Conservation (phyloP, 2,888 invertebrate species). For the Trichopoda pennipes region DNA sequence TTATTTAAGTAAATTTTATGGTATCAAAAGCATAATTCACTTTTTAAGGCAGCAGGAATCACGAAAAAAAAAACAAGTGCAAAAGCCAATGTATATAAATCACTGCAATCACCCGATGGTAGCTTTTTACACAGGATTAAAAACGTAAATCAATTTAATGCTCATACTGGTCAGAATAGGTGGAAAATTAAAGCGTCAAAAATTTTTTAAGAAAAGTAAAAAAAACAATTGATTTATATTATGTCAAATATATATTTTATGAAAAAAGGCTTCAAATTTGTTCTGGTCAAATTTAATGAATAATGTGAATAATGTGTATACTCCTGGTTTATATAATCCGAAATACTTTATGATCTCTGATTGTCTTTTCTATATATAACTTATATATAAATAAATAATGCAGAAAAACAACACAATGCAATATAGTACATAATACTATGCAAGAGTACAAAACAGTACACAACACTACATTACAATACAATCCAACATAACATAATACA, state of each 20-base stretch:
- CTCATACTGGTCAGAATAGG: slow-evolving; percentile 51
- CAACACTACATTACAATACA: too few species aligned
- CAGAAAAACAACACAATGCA: too few species aligned
- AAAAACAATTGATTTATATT: slow-evolving; percentile 7
- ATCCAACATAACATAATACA: too few species aligned
- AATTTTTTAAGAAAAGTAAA: not conserved
- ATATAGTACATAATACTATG: too few species aligned
- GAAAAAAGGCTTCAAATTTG: not conserved
- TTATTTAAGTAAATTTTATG: slow-evolving; percentile 37
- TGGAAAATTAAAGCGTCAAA: not conserved
- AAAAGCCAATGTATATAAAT: slow-evolving; percentile 49
- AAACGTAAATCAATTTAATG: slow-evolving; percentile 60
- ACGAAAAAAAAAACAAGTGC: not conserved
- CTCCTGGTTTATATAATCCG: too few species aligned
- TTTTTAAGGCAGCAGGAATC: slow-evolving; percentile 5
- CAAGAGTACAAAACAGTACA: too few species aligned
- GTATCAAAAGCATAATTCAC: slow-evolving; percentile 12
- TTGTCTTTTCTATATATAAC: too few species aligned
- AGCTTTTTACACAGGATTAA: slow-evolving; percentile 51
- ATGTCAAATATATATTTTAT: slow-evolving; percentile 20
- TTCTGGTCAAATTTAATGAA: not conserved
- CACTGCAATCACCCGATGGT: slow-evolving; percentile 50
- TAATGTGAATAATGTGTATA: too few species aligned
- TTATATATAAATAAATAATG: too few species aligned
- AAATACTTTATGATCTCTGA: too few species aligned